Conservation (phyloP, 2,888 invertebrate species). For the Cremastinae sp. region DNA sequence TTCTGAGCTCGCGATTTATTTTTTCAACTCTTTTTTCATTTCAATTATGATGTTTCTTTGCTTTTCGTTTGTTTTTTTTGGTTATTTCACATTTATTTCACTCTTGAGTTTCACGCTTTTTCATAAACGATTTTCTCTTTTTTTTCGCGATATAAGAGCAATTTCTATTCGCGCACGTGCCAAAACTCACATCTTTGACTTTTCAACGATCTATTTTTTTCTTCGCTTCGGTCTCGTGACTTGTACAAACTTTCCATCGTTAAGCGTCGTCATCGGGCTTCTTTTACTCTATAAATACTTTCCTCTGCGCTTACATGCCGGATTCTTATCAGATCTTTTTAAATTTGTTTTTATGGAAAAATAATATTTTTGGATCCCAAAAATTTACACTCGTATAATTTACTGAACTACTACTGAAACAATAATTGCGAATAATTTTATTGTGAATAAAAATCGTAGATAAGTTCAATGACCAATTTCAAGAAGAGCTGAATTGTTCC, state of each 20-base stretch:
- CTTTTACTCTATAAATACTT: no score
- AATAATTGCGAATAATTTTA: no score
- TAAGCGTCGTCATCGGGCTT: not conserved
- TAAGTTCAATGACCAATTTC: no score
- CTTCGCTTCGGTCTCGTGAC: conserved; percentile 34
- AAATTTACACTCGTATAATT: no score
- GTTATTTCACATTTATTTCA: not conserved
- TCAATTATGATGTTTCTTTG: conserved; percentile 9
- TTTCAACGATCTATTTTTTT: conserved; percentile 9
- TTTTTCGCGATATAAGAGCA: not conserved
- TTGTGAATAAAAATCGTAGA: no score
- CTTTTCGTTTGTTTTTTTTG: conserved; percentile 11
- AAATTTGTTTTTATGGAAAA: no score
- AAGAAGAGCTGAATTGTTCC: no score
- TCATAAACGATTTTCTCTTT: not conserved
- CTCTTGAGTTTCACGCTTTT: conserved; percentile 3
- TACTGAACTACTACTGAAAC: no score
- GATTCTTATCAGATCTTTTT: no score
- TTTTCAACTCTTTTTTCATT: conserved; percentile 31
- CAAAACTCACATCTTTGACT: no score
- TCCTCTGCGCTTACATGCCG: no score
- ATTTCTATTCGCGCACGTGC: conserved; percentile 13
- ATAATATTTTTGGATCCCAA: no score
- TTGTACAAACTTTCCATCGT: conserved; percentile 46
- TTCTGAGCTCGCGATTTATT: conserved; percentile 45